Percentiles rank a stretch among this genome's conserved stretches.
Evolutionary conservation across 30 jellyfish, hydroid and myxozoan species (phyloP).

Genomic region (Turritopsis rubra): DNA sequence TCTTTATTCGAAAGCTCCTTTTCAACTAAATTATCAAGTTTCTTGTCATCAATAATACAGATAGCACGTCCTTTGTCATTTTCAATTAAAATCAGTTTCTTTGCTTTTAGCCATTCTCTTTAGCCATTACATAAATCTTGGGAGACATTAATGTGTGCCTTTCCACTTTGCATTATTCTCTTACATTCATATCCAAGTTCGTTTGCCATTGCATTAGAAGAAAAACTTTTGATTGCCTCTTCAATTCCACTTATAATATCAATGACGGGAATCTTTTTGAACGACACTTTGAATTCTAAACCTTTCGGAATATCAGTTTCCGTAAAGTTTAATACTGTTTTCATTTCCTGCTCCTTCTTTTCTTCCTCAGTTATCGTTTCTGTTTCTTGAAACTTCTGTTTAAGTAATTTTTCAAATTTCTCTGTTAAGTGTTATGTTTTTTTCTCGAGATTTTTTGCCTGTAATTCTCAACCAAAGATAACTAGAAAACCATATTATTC

Average conservation of each 20-base stretch:
- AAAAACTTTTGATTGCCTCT: constrained; percentile 3
- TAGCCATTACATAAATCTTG: not conserved
- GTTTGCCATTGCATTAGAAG: not conserved
- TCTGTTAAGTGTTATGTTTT: not conserved
- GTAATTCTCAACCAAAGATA: too few species aligned
- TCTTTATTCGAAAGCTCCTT: too few species aligned
- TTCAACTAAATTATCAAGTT: constrained; percentile 2
- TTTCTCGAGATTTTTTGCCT: not conserved
- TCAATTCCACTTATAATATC: constrained; percentile 5
- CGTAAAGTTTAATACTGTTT: too few species aligned
- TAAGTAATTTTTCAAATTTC: constrained; percentile 2
- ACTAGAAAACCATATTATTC: too few species aligned
- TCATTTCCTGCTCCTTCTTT: not conserved
- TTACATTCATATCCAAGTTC: not conserved
- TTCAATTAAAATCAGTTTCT: constrained; percentile 2
- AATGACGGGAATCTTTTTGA: not conserved
- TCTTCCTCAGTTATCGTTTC: constrained; percentile 7
- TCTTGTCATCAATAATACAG: constrained; percentile 4
- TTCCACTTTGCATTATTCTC: constrained; percentile 3
- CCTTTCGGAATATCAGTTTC: not conserved
- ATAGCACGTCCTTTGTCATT: constrained; percentile 2
- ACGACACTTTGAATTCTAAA: constrained; percentile 8
- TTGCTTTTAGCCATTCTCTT: constrained; percentile 8
- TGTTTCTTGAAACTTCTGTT: not conserved
- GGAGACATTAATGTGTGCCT: constrained; percentile 2